phyloP scores from a whole-genome alignment of 2,888 invertebrate species.

The Acrobeloides nanus region DNA sequence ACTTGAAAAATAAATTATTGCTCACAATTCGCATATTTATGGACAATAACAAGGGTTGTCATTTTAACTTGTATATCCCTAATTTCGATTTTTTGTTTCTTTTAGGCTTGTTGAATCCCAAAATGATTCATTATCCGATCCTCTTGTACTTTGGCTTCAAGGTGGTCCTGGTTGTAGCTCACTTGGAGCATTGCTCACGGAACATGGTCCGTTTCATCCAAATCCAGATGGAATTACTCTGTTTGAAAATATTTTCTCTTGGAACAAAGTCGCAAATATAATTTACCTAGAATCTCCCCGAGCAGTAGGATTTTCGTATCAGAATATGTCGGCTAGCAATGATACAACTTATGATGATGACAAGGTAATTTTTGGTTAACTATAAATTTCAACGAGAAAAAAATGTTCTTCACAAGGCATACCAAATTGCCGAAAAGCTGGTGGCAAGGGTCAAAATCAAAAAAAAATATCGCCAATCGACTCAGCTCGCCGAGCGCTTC shows the following conservation, averaged over 20 bases:
- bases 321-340: constrained; percentile 37
- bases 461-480: no score
- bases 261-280: constrained; percentile 57
- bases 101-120: constrained; percentile 43
- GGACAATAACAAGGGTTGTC: no score
- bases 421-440: no score
- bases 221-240: constrained; percentile 50
- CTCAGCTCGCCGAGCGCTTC: constrained; percentile 7
- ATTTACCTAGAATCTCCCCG: constrained; percentile 59
- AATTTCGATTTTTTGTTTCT: neutral
- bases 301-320: constrained; percentile 59
- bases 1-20: no score
- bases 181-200: constrained; percentile 54
- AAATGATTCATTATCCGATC: constrained; percentile 53
- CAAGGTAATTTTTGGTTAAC: no score
- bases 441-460: no score
- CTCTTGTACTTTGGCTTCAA: constrained; percentile 56
- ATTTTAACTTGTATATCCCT: neutral
- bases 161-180: constrained; percentile 55
- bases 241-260: constrained; percentile 50
- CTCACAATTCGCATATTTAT: no score
- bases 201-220: constrained; percentile 56
- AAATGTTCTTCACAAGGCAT: no score
- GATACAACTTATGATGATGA: constrained; percentile 37
- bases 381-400: no score